phyloP scores from a whole-genome alignment of 2,113 vertebrate genomes.

The Xyrauchen texanus region DNA sequence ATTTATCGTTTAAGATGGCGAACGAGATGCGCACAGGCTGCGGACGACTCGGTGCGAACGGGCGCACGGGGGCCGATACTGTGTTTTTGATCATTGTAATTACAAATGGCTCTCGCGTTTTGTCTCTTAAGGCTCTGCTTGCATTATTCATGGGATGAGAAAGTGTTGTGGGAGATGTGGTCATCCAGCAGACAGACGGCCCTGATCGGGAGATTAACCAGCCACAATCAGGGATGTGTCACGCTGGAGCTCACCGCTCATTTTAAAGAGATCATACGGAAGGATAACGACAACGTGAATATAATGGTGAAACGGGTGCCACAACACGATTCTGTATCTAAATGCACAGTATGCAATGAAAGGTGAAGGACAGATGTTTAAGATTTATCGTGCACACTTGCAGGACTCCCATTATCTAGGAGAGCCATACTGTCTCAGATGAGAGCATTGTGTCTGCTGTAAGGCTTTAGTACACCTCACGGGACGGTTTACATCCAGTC shows the following conservation, averaged over 20 bases:
- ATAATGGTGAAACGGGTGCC: not conserved
- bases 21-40: conserved; percentile 14
- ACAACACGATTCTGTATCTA: not conserved
- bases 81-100: not conserved
- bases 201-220: conserved; percentile 34
- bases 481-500: not conserved
- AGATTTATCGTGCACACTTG: conserved; percentile 23
- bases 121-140: not conserved
- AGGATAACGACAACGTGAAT: not conserved
- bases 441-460: conserved; percentile 6
- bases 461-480: not conserved
- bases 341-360: conserved; percentile 18
- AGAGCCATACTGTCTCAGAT: conserved; percentile 20
- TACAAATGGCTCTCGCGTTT: not conserved
- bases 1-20: conserved; percentile 50
- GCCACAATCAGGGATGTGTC: conserved; percentile 14
- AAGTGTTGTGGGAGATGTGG: conserved; percentile 22
- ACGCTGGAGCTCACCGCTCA: not conserved
- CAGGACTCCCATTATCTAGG: conserved; percentile 11
- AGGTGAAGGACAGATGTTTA: conserved; percentile 13
- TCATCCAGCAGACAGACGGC: conserved; percentile 15
- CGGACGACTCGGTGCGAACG: not conserved
- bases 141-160: conserved; percentile 33
- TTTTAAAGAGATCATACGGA: conserved; percentile 24
- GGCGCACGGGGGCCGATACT: not conserved